Evolutionary conservation across 2,113 vertebrate genomes (phyloP).

Genomic region (Platichthys flesus): DNA sequence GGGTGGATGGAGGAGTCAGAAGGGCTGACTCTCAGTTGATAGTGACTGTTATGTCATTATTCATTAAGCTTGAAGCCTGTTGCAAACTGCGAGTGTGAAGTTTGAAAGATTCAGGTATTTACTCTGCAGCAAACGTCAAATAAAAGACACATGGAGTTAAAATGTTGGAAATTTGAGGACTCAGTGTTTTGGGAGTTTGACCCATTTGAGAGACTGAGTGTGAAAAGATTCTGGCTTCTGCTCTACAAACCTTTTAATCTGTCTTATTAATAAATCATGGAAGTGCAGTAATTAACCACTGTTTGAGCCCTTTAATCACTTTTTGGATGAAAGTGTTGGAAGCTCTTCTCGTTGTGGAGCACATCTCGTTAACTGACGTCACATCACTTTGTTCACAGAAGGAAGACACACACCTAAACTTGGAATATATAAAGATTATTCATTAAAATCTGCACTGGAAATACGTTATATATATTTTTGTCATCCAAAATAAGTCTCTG

Average conservation of each 20-base stretch:
- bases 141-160: not conserved
- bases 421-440: too few species aligned
- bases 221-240: not conserved
- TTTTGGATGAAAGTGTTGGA: not conserved
- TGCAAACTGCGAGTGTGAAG: not conserved
- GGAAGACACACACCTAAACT: too few species aligned
- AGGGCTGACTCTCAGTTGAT: too few species aligned
- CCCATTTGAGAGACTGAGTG: not conserved
- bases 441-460: too few species aligned
- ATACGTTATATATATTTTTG: too few species aligned
- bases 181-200: not conserved
- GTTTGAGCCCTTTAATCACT: not conserved
- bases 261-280: not conserved
- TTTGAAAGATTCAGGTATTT: not conserved
- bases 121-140: not conserved
- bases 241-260: not conserved
- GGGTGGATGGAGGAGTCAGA: not conserved
- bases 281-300: not conserved
- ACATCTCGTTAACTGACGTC: not conserved
- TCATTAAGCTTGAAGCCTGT: too few species aligned
- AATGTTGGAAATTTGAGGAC: not conserved
- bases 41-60: too few species aligned
- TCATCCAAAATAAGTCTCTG: too few species aligned
- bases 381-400: not conserved
- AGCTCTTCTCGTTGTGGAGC: not conserved